Base-by-base conservation (phyloP, 2,113 vertebrate genomes). In the Helogale parvula region DNA sequence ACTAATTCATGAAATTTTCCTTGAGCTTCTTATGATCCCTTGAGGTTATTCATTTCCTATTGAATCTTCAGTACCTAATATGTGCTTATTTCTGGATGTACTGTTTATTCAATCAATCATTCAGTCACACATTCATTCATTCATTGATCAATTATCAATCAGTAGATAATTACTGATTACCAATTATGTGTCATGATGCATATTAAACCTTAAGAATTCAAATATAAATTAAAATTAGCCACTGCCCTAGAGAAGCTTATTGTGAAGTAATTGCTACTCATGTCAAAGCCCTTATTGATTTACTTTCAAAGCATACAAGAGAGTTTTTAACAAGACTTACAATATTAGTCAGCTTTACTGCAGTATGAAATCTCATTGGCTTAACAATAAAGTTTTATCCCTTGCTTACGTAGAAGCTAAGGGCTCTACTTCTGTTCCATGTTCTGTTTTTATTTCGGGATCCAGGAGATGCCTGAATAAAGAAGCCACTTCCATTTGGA, bases 211-310 rank as follows among this genome's bases (percentile, higher is more conserved):
- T 82, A 38, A 72, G 17, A 66, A 83, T 83, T 96, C 35, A 76
- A 93, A 77, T 81, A 66, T 54, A 95, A 94, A 80, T 96, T 77
- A 90, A 96, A 89, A 82, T 85, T 25, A 89, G 7, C 3, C n/a
- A 74, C 15, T 38, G 33, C 13, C 9, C 2, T 82, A 38, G 3
- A 77, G 15, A 72, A 96, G 0, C 7, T 88, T 66, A 68, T 76
- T 84, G 71, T 96, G n/a, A 94, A 95, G 76, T 76, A 95, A 69
- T 84, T 92, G n/a, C 33, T 92, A 38, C 19, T 90, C 60, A 90
- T 96, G 57, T 88, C 57, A 80, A 81, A 90, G 29, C 47, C 16
- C 9, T 88, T 97, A 79, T 65, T 92, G 94, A 90, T 93, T 96
- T 97, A 52, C 45, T 88, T 95, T 90, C 8, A 25, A 35, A 77